Base-by-base conservation (phyloP, 92 coral and sea anemone species). In the Palythoa heliodiscus region DNA sequence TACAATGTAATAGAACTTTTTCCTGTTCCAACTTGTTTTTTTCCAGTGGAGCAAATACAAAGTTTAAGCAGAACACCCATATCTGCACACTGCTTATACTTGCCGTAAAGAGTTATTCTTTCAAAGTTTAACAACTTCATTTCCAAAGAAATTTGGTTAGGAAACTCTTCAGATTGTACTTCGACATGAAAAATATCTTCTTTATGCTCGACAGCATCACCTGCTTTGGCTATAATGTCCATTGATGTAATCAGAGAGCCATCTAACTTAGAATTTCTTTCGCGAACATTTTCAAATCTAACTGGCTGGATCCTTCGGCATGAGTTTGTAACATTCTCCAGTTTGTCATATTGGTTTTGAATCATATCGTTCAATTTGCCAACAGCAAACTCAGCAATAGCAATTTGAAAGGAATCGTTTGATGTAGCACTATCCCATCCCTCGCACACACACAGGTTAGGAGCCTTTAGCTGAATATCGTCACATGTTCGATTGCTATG, bases 401-500 rank as follows among this genome's bases (percentile, higher is more conserved):
- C 92, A 15, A 95, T 87, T 75, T 87, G 89, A 4, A 83, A 40
- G 3, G 97, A 76, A n/a, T 92, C 90, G 84, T 93, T 93, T 12
- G 92, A 86, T 3, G 92, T 89, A 15, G 97, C 94, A 19, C 89
- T 88, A 58, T 93, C 94, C 98, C 98, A 95, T 5, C 98, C 98
- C 54, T 95, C 90, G 69, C 98, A 95, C 35, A 95, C 95, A 75
- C 98, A 95, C 20, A 91, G 53, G 66, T 92, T 93, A 6, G 98
- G 95, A 25, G 91, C 86, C 37, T 89, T 87, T n/a, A 95, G 84
- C 71, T 93, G 91, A 35, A 95, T 83, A 75, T 90, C 90, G 69
- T 86, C 54, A 68, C 98, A 95, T 37, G 95, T 92, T 40, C 98
- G 89, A 25, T 82, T 76, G 12, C 58, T 61, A 5, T 90, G 24